A percentile compares a stretch with the other conserved stretches of the same genome.
Evolutionary conservation across 2,797 vertebrate genomes (phyloP).

Genomic region (Otolemur crassicaudatus): DNA sequence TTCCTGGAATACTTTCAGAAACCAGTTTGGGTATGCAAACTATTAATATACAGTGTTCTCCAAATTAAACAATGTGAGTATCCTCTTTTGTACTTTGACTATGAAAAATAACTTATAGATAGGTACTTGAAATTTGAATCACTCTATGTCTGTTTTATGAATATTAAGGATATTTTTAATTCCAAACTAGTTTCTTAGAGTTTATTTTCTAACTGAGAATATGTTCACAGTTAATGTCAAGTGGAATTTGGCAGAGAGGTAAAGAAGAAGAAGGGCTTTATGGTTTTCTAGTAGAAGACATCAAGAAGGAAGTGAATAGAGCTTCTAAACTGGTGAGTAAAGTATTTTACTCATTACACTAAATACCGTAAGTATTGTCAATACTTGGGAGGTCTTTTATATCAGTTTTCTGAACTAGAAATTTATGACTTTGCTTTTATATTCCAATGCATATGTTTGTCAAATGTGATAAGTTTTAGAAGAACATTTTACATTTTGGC

Average conservation of each 20-base stretch:
- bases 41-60: conserved; percentile 32
- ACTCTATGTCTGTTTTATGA: conserved; percentile 4
- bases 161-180: neutral
- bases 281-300: conserved; percentile 95
- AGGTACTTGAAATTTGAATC: conserved; percentile 25
- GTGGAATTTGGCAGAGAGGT: conserved; percentile 97
- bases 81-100: conserved; percentile 1
- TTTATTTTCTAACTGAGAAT: conserved; percentile 74
- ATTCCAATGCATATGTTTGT: conserved; percentile 37
- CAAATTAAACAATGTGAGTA: conserved; percentile 37
- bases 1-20: conserved; percentile 49
- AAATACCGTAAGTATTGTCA: conserved; percentile 18
- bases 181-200: conserved; percentile 53
- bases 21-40: neutral
- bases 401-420: conserved; percentile 12
- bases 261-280: conserved; percentile 93
- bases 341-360: conserved; percentile 19
- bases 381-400: neutral
- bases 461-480: conserved; percentile 30
- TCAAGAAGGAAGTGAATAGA: conserved; percentile 93
- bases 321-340: conserved; percentile 93
- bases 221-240: conserved; percentile 93
- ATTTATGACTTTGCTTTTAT: conserved; percentile 41
- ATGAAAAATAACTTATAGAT: conserved; percentile 30
- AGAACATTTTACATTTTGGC: conserved; percentile 43